phyloP scores from a whole-genome alignment of 2,888 invertebrate genomes.

The Hesperia comma region DNA sequence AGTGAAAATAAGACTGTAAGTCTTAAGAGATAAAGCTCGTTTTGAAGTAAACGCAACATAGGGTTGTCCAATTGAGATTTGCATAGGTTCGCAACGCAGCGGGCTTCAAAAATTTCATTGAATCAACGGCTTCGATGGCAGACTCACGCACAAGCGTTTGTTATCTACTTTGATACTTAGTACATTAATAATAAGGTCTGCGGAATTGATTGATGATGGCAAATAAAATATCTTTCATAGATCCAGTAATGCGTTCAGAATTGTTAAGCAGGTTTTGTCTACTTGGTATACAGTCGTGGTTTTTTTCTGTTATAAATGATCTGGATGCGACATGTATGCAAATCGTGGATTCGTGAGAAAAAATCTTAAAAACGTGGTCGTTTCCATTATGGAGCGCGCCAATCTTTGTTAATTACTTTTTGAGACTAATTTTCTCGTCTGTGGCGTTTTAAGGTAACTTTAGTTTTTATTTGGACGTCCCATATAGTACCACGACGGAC shows the following conservation, averaged over 20 bases:
- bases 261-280: slow-evolving; percentile 80
- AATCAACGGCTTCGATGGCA: slow-evolving; percentile 36
- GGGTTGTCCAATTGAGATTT: slow-evolving; percentile 45
- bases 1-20: slow-evolving; percentile 14
- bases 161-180: slow-evolving; percentile 43
- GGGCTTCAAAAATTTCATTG: slow-evolving; percentile 45
- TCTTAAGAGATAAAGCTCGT: not conserved
- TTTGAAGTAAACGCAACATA: slow-evolving; percentile 26
- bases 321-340: slow-evolving; percentile 55
- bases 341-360: slow-evolving; percentile 69
- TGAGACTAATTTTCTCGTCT: not conserved
- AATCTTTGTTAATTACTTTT: slow-evolving; percentile 21
- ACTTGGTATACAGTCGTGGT: slow-evolving; percentile 68
- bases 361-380: slow-evolving; percentile 45
- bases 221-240: slow-evolving; percentile 19
- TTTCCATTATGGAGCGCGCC: not conserved
- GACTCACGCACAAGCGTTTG: slow-evolving; percentile 2
- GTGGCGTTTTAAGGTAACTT: no score
- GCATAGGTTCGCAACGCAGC: slow-evolving; percentile 47
- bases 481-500: no score
- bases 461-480: no score
- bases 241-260: slow-evolving; percentile 58
- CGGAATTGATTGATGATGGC: slow-evolving; percentile 43
- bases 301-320: slow-evolving; percentile 63
- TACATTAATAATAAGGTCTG: slow-evolving; percentile 22